These are phyloP conservation scores for Gisinianus flammeolus DNA, from an alignment of 2,888 invertebrate species.

Conservation along the genomic window DNA sequence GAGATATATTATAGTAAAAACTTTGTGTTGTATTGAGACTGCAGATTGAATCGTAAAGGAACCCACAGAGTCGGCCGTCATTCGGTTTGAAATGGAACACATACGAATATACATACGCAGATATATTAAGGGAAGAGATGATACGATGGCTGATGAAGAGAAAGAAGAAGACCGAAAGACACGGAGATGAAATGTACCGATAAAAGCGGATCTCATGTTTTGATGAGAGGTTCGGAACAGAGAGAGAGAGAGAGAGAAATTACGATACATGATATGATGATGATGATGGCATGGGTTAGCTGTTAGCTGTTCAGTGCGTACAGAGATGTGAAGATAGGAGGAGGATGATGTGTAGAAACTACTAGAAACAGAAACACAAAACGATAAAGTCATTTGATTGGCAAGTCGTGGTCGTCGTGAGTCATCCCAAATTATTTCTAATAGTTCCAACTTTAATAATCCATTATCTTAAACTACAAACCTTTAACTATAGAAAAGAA, in stretches of 20 bases:
- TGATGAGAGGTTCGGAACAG: constrained; percentile 39
- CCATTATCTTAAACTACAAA: constrained; percentile 32
- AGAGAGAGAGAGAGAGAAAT: too few relatives aligned
- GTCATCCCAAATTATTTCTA: constrained; percentile 40
- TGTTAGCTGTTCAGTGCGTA: background rate
- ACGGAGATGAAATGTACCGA: constrained; percentile 30
- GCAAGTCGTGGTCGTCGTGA: constrained; percentile 51
- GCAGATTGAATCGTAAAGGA: too few relatives aligned
- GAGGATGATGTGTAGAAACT: background rate
- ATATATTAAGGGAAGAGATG: too few relatives aligned
- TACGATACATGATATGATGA: constrained; percentile 29
- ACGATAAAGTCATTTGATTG: constrained; percentile 46
- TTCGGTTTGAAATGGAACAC: too few relatives aligned
- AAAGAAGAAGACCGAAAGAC: constrained; percentile 14
- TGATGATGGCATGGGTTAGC: constrained; percentile 4
- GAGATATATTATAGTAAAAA: too few relatives aligned
- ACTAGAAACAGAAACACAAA: constrained; percentile 35
- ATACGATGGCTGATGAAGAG: too few relatives aligned
- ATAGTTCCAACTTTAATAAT: constrained; percentile 43
- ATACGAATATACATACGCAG: too few relatives aligned
- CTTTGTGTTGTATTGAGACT: too few relatives aligned
- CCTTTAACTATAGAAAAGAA: background rate
- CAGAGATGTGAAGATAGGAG: background rate
- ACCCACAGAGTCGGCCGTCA: too few relatives aligned
- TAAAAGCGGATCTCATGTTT: constrained; percentile 39